Conservation (phyloP, 2,888 invertebrate genomes). For the Platycnemis pennipes region DNA sequence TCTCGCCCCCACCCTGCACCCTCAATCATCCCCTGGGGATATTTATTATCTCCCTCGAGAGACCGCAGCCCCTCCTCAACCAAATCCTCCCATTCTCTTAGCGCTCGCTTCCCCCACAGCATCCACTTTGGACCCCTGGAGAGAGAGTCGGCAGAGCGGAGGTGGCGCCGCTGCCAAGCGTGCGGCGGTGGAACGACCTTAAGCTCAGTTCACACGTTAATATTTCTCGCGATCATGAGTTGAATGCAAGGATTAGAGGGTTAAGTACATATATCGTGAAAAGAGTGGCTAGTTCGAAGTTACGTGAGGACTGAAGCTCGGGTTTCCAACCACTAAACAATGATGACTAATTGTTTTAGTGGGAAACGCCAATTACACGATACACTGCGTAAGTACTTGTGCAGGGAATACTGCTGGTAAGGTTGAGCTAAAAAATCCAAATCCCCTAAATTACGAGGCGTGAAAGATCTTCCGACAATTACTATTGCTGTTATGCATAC, state of each 20-base stretch:
- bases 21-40: conserved; percentile 58
- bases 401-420: too few relatives aligned
- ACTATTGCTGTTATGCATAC: too few relatives aligned
- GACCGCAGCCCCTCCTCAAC: not conserved
- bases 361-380: too few relatives aligned
- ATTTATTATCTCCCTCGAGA: conserved; percentile 34
- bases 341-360: too few relatives aligned
- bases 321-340: too few relatives aligned
- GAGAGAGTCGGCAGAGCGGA: not conserved
- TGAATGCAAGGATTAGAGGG: not conserved
- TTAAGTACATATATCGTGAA: too few relatives aligned
- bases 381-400: too few relatives aligned
- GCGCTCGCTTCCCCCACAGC: not conserved
- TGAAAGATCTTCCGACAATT: too few relatives aligned
- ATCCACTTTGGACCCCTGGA: conserved; percentile 22
- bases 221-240: not conserved
- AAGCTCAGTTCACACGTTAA: not conserved
- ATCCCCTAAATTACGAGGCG: too few relatives aligned
- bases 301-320: too few relatives aligned
- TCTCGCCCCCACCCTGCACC: not conserved
- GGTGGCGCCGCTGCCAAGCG: not conserved
- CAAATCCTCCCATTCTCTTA: not conserved
- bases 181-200: not conserved
- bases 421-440: too few relatives aligned
- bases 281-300: too few relatives aligned